A percentile compares a stretch with the other conserved stretches of the same genome.
These are phyloP conservation scores for Myripristis murdjan DNA, from an alignment of 2,797 vertebrate genomes.

Conservation along the genomic window DNA sequence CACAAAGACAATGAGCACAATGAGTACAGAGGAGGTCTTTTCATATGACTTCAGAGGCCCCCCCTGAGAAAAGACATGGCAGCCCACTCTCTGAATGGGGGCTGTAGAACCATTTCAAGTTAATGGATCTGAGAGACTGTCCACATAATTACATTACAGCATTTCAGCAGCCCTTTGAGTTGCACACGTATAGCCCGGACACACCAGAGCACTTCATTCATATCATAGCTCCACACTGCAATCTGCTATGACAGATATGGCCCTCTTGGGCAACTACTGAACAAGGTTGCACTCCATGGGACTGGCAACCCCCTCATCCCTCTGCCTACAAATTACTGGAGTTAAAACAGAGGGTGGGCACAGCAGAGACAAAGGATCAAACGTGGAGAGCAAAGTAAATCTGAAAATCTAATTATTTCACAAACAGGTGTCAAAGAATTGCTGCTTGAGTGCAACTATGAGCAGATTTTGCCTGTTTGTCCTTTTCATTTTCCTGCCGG, in stretches of 20 bases:
- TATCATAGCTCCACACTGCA: constrained; percentile 76
- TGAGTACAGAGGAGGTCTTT: constrained; percentile 85
- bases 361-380: constrained; percentile 79
- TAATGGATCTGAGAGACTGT: constrained; percentile 82
- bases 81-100: constrained; percentile 77
- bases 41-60: constrained; percentile 83
- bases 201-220: constrained; percentile 78
- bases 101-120: constrained; percentile 76
- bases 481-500: constrained; percentile 4
- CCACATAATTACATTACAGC: constrained; percentile 86
- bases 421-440: constrained; percentile 57
- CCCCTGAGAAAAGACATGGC: constrained; percentile 75
- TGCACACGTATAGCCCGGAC: constrained; percentile 62
- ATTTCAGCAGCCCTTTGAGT: constrained; percentile 77
- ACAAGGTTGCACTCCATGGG: constrained; percentile 72
- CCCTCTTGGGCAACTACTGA: constrained; percentile 63
- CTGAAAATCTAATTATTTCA: constrained; percentile 68
- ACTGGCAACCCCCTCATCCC: constrained; percentile 59
- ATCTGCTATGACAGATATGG: constrained; percentile 83
- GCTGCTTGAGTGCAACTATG: constrained; percentile 40
- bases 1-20: constrained; percentile 87
- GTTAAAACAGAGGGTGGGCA: constrained; percentile 75
- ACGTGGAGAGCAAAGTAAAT: constrained; percentile 58
- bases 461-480: constrained; percentile 34
- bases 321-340: constrained; percentile 57